Conservation (phyloP, 2,113 vertebrate genomes). For the Coreoperca whiteheadi region DNA sequence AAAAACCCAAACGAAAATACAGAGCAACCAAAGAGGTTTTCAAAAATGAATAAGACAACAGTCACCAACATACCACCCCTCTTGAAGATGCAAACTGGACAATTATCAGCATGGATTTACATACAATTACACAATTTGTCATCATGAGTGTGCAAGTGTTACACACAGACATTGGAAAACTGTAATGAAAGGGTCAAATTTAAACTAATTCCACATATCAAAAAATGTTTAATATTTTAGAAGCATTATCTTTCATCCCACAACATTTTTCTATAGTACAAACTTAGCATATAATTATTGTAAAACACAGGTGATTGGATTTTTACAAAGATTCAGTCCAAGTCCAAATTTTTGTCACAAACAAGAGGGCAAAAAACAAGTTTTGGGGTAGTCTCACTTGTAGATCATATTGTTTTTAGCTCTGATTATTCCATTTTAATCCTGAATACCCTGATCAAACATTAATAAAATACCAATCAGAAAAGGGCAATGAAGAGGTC, state of each 20-base stretch:
- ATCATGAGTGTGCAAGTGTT: conserved; percentile 36
- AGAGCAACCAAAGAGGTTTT: conserved; percentile 61
- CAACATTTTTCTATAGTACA: conserved; percentile 40
- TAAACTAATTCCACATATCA: conserved; percentile 49
- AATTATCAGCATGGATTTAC: conserved; percentile 64
- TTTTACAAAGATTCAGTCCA: conserved; percentile 27
- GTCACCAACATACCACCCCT: conserved; percentile 56
- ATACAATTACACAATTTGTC: conserved; percentile 61
- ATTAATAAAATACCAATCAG: conserved; percentile 50
- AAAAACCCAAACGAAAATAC: conserved; percentile 55
- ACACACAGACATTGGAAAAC: conserved; percentile 48
- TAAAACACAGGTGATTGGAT: conserved; percentile 30
- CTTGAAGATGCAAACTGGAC: conserved; percentile 53
- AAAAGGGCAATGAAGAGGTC: conserved; percentile 27
- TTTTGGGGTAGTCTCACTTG: conserved; percentile 16
- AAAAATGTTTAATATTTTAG: conserved; percentile 30
- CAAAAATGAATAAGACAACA: conserved; percentile 51
- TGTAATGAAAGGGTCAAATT: conserved; percentile 41
- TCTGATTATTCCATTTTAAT: conserved; percentile 64
- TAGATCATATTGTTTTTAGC: conserved; percentile 23
- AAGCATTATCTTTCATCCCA: conserved; percentile 16
- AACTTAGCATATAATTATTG: conserved; percentile 36
- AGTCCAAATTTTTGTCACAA: conserved; percentile 16
- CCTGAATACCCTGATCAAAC: conserved; percentile 75
- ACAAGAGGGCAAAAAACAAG: conserved; percentile 25